Conservation (phyloP, 2,888 invertebrate species). For the Anagyrus pseudococci region DNA sequence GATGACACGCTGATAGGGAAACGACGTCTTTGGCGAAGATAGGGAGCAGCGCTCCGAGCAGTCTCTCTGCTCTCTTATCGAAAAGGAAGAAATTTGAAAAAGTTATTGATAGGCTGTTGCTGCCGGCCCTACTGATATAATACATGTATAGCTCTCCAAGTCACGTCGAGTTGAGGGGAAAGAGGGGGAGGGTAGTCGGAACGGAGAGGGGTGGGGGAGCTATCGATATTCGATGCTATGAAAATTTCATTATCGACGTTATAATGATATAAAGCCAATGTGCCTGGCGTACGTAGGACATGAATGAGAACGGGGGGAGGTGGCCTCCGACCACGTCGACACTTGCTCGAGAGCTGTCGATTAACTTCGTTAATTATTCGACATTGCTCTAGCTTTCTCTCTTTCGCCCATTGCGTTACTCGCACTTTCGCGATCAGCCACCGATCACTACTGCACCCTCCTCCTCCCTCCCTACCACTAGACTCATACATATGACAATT, state of each 20-base stretch:
- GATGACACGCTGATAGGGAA: too few species aligned
- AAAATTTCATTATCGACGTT: constrained; percentile 56
- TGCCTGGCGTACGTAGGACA: constrained; percentile 24
- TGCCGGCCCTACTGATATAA: too few species aligned
- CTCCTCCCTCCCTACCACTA: not conserved
- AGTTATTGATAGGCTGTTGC: constrained; percentile 50
- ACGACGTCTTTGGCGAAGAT: too few species aligned
- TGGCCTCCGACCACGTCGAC: constrained; percentile 46
- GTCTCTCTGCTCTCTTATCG: too few species aligned
- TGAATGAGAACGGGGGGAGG: constrained; percentile 34
- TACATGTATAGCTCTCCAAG: too few species aligned
- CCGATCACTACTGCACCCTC: too few species aligned
- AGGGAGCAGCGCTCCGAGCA: too few species aligned
- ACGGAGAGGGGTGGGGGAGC: not conserved
- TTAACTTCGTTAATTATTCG: constrained; percentile 58
- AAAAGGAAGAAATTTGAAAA: constrained; percentile 31
- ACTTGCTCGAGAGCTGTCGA: constrained; percentile 54
- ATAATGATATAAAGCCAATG: constrained; percentile 54
- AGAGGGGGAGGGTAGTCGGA: constrained; percentile 4
- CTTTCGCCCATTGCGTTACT: constrained; percentile 1
- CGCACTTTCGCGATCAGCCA: too few species aligned
- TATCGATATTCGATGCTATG: constrained; percentile 56
- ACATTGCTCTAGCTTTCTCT: constrained; percentile 44
- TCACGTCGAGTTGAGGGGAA: too few species aligned
- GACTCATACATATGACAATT: constrained; percentile 23